phyloP scores from a whole-genome alignment of 2,113 vertebrate species.

The Brachionichthys hirsutus region DNA sequence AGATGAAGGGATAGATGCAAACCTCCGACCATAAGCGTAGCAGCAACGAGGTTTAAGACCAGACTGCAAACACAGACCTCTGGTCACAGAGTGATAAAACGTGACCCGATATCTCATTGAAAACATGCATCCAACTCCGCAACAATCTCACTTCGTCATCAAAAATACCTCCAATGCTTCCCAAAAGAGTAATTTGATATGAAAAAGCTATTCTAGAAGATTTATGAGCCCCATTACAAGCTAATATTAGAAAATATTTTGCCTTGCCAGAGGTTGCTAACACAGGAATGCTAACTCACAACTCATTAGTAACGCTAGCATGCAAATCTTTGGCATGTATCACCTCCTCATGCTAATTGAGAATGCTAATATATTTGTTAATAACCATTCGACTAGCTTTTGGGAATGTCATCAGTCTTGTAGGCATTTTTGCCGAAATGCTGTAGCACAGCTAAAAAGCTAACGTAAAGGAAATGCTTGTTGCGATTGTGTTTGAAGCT shows the following conservation, averaged over 20 bases:
- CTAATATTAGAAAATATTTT: too few species aligned
- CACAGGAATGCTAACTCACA: not conserved
- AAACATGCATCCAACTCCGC: conserved; percentile 52
- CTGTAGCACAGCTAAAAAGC: not conserved
- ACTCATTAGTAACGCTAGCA: not conserved
- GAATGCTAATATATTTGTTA: too few species aligned
- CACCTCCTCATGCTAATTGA: too few species aligned
- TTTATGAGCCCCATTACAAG: too few species aligned
- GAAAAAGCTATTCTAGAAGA: not conserved
- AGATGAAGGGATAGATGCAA: too few species aligned
- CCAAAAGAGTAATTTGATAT: conserved; percentile 12
- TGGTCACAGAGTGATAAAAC: too few species aligned
- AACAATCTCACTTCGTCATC: conserved; percentile 36
- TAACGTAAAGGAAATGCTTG: not conserved
- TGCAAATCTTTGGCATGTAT: not conserved
- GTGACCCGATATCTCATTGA: not conserved
- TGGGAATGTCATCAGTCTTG: not conserved
- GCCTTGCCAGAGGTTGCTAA: not conserved
- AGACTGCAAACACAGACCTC: too few species aligned
- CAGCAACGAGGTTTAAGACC: too few species aligned
- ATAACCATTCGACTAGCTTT: too few species aligned
- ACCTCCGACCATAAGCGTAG: too few species aligned
- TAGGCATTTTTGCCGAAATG: not conserved
- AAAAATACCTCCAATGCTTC: conserved; percentile 23
- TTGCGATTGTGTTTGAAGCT: not conserved